These are phyloP conservation scores for Pararge aegeria DNA, from an alignment of 1,140 invertebrate species.

Conservation along the genomic window DNA sequence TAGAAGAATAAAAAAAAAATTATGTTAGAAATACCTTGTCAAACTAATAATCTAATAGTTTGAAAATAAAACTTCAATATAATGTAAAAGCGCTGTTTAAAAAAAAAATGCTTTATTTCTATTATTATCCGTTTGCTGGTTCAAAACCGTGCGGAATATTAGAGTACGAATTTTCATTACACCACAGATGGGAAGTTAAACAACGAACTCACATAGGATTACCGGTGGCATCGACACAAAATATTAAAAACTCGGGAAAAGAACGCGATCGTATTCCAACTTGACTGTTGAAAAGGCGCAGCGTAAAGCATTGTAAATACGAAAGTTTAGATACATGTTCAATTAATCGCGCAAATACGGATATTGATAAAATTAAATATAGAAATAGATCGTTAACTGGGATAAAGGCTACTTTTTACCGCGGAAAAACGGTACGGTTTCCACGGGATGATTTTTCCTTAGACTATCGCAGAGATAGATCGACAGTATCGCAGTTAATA, in stretches of 20 bases:
- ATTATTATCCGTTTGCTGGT: not conserved
- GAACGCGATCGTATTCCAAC: not conserved
- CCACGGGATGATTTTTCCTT: no score
- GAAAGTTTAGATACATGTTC: no score
- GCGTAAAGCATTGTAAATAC: constrained; percentile 76
- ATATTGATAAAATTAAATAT: no score
- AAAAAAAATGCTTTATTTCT: no score
- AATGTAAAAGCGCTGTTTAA: not conserved
- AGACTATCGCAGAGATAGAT: no score
- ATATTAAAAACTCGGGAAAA: not conserved
- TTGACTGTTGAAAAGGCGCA: constrained; percentile 77
- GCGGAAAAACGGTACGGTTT: no score
- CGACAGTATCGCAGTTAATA: no score
- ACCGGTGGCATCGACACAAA: not conserved
- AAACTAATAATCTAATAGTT: not conserved
- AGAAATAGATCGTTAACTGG: no score
- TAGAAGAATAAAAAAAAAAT: no score
- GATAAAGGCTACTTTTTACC: no score
- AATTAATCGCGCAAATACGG: no score
- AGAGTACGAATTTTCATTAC: not conserved
- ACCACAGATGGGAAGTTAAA: not conserved
- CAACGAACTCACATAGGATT: not conserved
- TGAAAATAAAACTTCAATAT: not conserved
- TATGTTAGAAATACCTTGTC: not conserved
- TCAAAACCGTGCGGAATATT: not conserved